Percentiles rank a stretch among this genome's conserved stretches.
Conservation (phyloP, 2,888 invertebrate species). For the Thera britannica region DNA sequence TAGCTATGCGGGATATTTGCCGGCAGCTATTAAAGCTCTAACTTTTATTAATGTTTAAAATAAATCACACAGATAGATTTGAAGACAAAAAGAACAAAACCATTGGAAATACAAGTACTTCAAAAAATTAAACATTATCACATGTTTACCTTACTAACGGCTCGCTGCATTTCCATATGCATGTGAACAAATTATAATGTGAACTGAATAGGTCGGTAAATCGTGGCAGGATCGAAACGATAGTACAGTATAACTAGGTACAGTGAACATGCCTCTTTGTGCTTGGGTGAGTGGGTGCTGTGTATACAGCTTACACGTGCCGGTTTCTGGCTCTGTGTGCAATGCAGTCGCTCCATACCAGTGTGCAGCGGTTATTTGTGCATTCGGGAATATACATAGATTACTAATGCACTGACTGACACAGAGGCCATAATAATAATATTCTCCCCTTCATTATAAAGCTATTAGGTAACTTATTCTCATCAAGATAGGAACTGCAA, state of each 20-base stretch:
- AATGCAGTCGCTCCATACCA: slow-evolving; percentile 48
- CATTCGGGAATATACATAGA: slow-evolving; percentile 43
- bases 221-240: slow-evolving; percentile 16
- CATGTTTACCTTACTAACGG: slow-evolving; percentile 12
- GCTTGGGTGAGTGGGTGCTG: slow-evolving; percentile 48
- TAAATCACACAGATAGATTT: not conserved
- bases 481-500: slow-evolving; percentile 7
- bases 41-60: not conserved
- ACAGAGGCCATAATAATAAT: slow-evolving; percentile 10
- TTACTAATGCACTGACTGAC: slow-evolving; percentile 32
- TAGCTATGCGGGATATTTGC: slow-evolving; percentile 22
- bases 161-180: slow-evolving; percentile 19
- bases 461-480: slow-evolving; percentile 4
- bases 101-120: not conserved
- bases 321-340: slow-evolving; percentile 53
- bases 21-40: not conserved
- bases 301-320: slow-evolving; percentile 61
- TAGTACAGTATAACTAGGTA: not conserved
- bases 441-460: slow-evolving; percentile 12
- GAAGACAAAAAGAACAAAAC: not conserved
- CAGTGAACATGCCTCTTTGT: slow-evolving; percentile 45
- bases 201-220: slow-evolving; percentile 33
- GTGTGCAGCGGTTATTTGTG: slow-evolving; percentile 48
- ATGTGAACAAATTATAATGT: slow-evolving; percentile 17
- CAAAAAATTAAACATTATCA: slow-evolving; percentile 1